Evolutionary conservation across 2,888 invertebrate genomes (phyloP).

Genomic region (Cheilosia pagana): DNA sequence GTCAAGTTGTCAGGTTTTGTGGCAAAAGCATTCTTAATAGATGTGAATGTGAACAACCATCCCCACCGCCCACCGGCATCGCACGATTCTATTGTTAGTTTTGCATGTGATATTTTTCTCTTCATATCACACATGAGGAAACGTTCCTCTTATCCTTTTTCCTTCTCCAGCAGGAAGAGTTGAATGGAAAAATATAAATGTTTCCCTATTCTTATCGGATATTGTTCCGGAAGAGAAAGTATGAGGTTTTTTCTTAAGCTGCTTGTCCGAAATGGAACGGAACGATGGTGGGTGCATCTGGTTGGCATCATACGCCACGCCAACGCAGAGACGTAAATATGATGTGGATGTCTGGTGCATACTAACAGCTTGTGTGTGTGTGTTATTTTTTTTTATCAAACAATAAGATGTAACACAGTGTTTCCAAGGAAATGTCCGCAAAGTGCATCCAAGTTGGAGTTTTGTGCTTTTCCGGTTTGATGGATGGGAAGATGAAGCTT

Average conservation of each 20-base stretch:
- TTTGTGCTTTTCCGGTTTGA: slow-evolving; percentile 22
- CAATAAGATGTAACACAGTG: slow-evolving; percentile 37
- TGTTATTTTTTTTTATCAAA: slow-evolving; percentile 57
- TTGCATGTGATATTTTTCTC: slow-evolving; percentile 73
- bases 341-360: slow-evolving; percentile 36
- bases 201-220: slow-evolving; percentile 74
- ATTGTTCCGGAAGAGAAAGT: slow-evolving; percentile 69
- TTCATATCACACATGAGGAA: slow-evolving; percentile 69
- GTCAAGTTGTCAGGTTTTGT: slow-evolving; percentile 74
- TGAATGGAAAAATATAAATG: slow-evolving; percentile 74
- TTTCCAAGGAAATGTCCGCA: slow-evolving; percentile 39
- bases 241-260: slow-evolving; percentile 43
- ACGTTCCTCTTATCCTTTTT: slow-evolving; percentile 63
- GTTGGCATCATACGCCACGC: slow-evolving; percentile 2
- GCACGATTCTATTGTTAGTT: slow-evolving; percentile 71
- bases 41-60: slow-evolving; percentile 61
- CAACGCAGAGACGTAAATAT: slow-evolving; percentile 34
- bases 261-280: slow-evolving; percentile 46
- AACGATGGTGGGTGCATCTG: slow-evolving; percentile 8
- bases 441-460: slow-evolving; percentile 34
- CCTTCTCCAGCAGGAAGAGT: slow-evolving; percentile 59
- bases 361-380: slow-evolving; percentile 64
- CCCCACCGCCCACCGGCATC: slow-evolving; percentile 14
- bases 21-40: slow-evolving; percentile 73
- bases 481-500: slow-evolving; percentile 35